Evolutionary conservation across 92 coral and sea anemone genomes (phyloP), one percentile per base, ranked within the genome.

Genomic region (Paragorgia papillata): DNA sequence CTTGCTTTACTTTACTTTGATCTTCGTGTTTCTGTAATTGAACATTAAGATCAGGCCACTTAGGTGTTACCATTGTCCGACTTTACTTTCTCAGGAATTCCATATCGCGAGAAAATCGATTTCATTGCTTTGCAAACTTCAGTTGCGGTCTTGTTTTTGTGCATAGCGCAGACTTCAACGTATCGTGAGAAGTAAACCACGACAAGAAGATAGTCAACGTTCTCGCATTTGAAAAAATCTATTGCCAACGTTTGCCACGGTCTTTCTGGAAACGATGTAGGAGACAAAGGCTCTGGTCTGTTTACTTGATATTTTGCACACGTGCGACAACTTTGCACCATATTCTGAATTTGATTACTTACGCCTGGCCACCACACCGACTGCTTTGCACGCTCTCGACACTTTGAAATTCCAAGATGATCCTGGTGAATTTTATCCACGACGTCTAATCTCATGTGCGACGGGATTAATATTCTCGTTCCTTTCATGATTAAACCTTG

Each of bases 11-110:
- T 44, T 82, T 82, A 24, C 82, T 7, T n/a, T 34, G 26, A 17
- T 43, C 35, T 51, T 82, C 82, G 15, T 33, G 62, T 29, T 49
- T 22, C 9, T 37, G 82, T 39, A 82, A 32, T 9, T 82, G 54
- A 30, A 26, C 40, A n/a, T n/a, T n/a, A 7, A 74, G 6, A 29
- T 82, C 75, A 25, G 69, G 73, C 79, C 77, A 83, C 56, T 68
- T 76, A 19, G 87, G 87, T 1, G n/a, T 39, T 24, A 83, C 89
- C 85, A 40, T 85, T 85, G 56, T 85, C 85, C 17, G 89, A 71
- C 57, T 15, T 41, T 33, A 85, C 15, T n/a, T 15, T 73, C 26
- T 85, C 89, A 24, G 88, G 88, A 5, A 84, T 54, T 29, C 84
- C 88, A 49, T 69, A 59, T 64, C 84, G 50, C 18, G 88, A 17